These are phyloP conservation scores for Andrena bucephala DNA, from an alignment of 2,888 invertebrate species.

Conservation along the genomic window DNA sequence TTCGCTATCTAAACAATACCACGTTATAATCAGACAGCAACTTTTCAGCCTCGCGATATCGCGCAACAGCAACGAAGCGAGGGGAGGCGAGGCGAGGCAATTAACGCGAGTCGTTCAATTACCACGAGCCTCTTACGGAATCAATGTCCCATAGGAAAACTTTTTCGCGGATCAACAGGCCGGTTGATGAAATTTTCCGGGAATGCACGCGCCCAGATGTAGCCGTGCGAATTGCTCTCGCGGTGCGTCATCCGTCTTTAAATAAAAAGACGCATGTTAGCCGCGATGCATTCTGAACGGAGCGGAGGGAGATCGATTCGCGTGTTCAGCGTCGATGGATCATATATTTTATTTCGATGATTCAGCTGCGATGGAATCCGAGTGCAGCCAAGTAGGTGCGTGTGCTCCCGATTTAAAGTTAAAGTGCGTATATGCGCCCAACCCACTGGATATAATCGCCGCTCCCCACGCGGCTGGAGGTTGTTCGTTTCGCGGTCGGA, in stretches of 20 bases:
- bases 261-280: constrained; percentile 54
- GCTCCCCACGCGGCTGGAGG: no score
- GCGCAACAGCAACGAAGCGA: neutral
- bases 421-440: neutral
- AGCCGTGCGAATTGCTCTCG: neutral
- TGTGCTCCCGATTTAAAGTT: neutral
- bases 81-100: neutral
- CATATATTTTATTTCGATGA: constrained; percentile 58
- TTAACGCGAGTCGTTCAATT: neutral
- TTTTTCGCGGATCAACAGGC: constrained; percentile 17
- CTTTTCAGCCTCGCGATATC: neutral
- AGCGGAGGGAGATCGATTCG: constrained; percentile 48
- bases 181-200: constrained; percentile 29
- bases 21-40: neutral
- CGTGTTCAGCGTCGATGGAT: constrained; percentile 37
- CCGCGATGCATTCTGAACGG: neutral
- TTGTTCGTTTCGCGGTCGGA: neutral
- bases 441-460: no score
- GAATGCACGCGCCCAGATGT: constrained; percentile 48
- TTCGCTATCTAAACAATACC: neutral
- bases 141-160: neutral
- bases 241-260: constrained; percentile 51
- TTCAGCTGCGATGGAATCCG: constrained; percentile 56
- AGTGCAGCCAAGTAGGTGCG: neutral
- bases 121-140: neutral